Evolutionary conservation across 2,113 vertebrate species (phyloP), one percentile per base, ranked within the genome.

Genomic region (Trichechus manatus): DNA sequence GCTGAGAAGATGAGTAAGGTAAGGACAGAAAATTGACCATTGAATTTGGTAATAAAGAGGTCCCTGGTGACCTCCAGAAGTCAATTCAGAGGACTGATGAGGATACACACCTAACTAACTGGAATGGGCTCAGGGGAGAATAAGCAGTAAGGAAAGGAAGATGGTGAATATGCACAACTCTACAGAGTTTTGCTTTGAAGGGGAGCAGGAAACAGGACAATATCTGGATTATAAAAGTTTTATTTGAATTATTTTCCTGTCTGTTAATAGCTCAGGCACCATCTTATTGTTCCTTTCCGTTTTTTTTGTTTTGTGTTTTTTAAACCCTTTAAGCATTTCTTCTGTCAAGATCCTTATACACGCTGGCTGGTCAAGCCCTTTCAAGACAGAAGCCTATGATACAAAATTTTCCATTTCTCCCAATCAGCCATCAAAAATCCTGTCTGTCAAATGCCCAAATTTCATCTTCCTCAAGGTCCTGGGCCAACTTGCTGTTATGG

Each of bases 251-350:
- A 20, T 59, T 56, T 86, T 59, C 47, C 89, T 90, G 9, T 77
- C 23, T 96, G 19, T 47, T 64, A 47, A 9, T 75, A 59, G n/a
- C 19, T 14, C 79, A 56, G 82, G 56, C 9, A 93, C 56, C 39
- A 68, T 19, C 2, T 77, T 19, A 33, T 11, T 22, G 61, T 70
- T 92, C 36, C 42, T 66, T 70, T 92, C 36, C 42, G 50, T 82
- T 61, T 25, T 36, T 22, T 94, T 83, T 75, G 39, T 39, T 39
- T 39, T 39, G 39, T 39, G 39, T 39, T 22, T 94, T 83, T 75
- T 89, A 82, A 95, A 64, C 82, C 27, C 36, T 63, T 80, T 78
- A 59, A n/a, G 79, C 19, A 80, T 92, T 85, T 47, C 78, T 42
- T 87, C n/a, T 89, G 2, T 70, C 19, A 56, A 27, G 3, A 94